Conservation (phyloP, 2,113 vertebrate genomes). For the Entomyzon cyanotis region DNA sequence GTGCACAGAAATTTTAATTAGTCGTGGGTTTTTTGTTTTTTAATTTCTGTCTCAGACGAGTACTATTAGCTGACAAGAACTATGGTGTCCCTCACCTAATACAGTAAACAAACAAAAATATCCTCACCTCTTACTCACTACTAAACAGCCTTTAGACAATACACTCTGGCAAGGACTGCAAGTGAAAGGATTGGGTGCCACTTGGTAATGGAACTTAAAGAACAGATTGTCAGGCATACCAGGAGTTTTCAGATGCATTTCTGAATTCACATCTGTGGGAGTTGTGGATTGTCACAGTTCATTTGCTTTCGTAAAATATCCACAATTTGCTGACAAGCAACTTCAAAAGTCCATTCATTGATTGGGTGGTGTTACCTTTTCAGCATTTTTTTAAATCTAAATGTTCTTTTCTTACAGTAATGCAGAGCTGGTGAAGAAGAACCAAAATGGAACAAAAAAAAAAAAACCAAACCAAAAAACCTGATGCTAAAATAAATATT, state of each 20-base stretch:
- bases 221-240: slow-evolving; percentile 86
- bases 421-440: slow-evolving; percentile 74
- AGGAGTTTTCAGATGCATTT: slow-evolving; percentile 81
- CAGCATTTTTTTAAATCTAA: slow-evolving; percentile 67
- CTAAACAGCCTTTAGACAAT: slow-evolving; percentile 77
- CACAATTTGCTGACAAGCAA: slow-evolving; percentile 84
- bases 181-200: slow-evolving; percentile 77
- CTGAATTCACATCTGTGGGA: slow-evolving; percentile 84
- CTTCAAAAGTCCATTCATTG: slow-evolving; percentile 79
- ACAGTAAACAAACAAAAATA: slow-evolving; percentile 77
- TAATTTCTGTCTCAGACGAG: slow-evolving; percentile 72
- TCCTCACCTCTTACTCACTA: slow-evolving; percentile 77
- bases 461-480: slow-evolving; percentile 53
- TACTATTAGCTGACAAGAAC: slow-evolving; percentile 78
- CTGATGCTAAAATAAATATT: slow-evolving; percentile 81
- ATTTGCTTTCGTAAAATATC: slow-evolving; percentile 81
- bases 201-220: slow-evolving; percentile 82
- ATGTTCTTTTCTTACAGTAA: slow-evolving; percentile 76
- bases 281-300: slow-evolving; percentile 86
- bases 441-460: slow-evolving; percentile 34
- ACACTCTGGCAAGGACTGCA: slow-evolving; percentile 75
- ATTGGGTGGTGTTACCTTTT: slow-evolving; percentile 75
- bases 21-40: slow-evolving; percentile 65
- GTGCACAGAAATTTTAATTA: slow-evolving; percentile 85
- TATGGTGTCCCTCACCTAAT: slow-evolving; percentile 78